Base-by-base conservation (phyloP, 2,113 vertebrate species). In the Sialia sialis region DNA sequence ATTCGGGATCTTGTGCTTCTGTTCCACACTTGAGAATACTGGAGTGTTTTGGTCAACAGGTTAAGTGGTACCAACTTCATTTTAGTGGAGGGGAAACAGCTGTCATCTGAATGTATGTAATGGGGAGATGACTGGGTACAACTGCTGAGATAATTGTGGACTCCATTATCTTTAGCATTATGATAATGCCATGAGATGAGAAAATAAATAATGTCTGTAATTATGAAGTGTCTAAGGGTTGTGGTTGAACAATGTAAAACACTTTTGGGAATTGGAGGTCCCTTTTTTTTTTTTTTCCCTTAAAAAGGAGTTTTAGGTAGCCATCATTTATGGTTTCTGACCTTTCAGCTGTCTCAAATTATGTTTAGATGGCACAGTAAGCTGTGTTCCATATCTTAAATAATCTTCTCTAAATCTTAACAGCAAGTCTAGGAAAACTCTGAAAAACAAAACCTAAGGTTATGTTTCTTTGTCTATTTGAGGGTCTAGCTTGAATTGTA, bases 101-200 rank as follows among this genome's bases (percentile, higher is more conserved):
- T 84, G 68, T 56, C n/a, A 46, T 26, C 46, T 78, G 44, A 69
- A n/a, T 36, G 58, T 62, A 7, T 76, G 69, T 93, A 86, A 86
- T 43, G 81, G n/a, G 60, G 73, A 93, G 72, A 72, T 94, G 94
- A 92, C 32, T 75, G 21, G 80, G 51, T 86, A 46, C 62, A 77
- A 54, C 75, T 92, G 79, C 41, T 66, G 72, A 69, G 63, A 22
- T 93, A 95, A 94, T 94, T 85, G 83, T 66, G 82, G 85, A 75
- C 72, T 90, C 38, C 9, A 2, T 82, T 91, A 62, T 91, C 67
- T 43, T 73, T 67, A 87, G 43, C 1, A 0, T 77, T 90, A 29
- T 55, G 68, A 77, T 80, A 86, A 59, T 64, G 29, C 56, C 8
- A 25, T 81, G 64, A 73, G 73, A 81, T 96, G 75, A 77, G 88